A percentile compares a stretch with the other conserved stretches of the same genome.
These are phyloP conservation scores for Pipistrellus nathusii DNA, from an alignment of 2,797 vertebrate species.

Conservation along the genomic window DNA sequence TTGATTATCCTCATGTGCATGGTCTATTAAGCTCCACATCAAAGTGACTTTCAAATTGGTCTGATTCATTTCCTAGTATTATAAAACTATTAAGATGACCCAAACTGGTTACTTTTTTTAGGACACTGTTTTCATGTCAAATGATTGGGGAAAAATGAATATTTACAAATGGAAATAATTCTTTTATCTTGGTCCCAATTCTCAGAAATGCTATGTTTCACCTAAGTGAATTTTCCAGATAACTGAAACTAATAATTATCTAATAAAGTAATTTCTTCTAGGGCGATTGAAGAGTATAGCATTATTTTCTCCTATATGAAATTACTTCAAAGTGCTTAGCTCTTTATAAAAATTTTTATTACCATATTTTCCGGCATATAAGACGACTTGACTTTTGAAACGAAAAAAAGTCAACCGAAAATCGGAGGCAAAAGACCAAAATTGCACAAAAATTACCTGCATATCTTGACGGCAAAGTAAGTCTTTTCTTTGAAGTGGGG, in stretches of 20 bases:
- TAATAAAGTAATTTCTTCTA: conserved; percentile 43
- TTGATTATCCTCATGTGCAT: background rate
- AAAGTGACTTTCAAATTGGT: conserved; percentile 42
- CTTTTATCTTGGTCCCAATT: conserved; percentile 33
- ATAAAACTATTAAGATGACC: conserved; percentile 30
- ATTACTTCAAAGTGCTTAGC: background rate
- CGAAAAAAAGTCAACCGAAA: no score
- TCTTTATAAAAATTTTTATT: background rate
- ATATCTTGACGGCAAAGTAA: no score
- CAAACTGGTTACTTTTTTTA: conserved; percentile 20
- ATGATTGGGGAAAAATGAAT: conserved; percentile 17
- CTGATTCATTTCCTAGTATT: conserved; percentile 36
- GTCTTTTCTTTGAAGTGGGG: no score
- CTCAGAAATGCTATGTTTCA: background rate
- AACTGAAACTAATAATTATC: conserved; percentile 53
- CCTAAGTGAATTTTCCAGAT: conserved; percentile 54
- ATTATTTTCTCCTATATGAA: conserved; percentile 51
- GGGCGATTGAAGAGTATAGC: background rate
- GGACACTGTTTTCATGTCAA: conserved; percentile 11
- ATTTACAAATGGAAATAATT: conserved; percentile 55
- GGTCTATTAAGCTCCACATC: background rate
- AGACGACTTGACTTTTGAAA: no score
- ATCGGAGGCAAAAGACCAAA: no score
- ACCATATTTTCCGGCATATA: background rate
- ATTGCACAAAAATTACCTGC: no score